Conservation (phyloP, 2,113 vertebrate species). For the Pterocles burchelli region DNA sequence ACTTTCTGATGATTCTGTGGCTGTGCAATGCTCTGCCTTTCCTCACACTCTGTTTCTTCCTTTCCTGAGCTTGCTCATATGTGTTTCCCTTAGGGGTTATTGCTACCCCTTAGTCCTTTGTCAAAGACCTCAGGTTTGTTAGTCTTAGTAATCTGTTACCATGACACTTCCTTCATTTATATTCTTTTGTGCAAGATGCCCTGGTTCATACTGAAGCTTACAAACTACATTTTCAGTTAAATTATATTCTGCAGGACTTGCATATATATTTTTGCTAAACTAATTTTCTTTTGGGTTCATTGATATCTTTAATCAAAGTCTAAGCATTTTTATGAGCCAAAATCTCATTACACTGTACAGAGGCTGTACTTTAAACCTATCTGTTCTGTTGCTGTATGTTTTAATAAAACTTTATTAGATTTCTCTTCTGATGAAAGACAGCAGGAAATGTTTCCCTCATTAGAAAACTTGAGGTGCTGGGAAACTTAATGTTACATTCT, state of each 20-base stretch:
- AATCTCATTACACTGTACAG: conserved; percentile 53
- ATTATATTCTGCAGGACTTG: conserved; percentile 9
- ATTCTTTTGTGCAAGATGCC: not conserved
- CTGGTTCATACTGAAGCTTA: not conserved
- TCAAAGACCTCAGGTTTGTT: not conserved
- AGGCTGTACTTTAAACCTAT: conserved; percentile 59
- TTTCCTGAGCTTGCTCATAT: not conserved
- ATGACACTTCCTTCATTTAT: not conserved
- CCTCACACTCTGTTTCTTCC: accelerated
- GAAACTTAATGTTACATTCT: conserved; percentile 29
- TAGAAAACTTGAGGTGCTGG: conserved; percentile 52
- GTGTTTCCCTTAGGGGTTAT: not conserved
- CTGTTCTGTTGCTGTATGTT: conserved; percentile 60
- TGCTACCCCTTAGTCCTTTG: not conserved
- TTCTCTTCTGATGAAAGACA: conserved; percentile 53
- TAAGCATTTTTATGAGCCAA: conserved; percentile 56
- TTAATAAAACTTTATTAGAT: conserved; percentile 75
- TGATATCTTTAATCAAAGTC: conserved; percentile 71
- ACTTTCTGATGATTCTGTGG: not conserved
- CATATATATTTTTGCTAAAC: conserved; percentile 33
- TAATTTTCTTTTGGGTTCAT: conserved; percentile 50
- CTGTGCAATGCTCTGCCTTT: not conserved
- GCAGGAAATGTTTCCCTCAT: conserved; percentile 57
- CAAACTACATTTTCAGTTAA: not conserved
- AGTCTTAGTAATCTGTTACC: not conserved